Evolutionary conservation across 2,113 vertebrate species (phyloP).

Genomic region (Strix aluco): DNA sequence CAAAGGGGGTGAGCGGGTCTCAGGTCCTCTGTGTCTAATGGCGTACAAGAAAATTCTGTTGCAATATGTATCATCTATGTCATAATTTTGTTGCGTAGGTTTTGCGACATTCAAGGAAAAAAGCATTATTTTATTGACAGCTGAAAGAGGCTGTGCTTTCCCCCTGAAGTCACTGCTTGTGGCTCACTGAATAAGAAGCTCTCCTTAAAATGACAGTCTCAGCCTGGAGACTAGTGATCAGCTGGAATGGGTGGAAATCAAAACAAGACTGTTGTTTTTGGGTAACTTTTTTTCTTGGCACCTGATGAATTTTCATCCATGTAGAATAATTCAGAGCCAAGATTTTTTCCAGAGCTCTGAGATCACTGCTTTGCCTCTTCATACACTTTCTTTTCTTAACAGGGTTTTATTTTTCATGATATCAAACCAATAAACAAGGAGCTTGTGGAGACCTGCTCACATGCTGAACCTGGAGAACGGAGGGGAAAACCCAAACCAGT

Average conservation of each 20-base stretch:
- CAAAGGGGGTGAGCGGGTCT: background rate
- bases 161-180: background rate
- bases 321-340: background rate
- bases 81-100: background rate
- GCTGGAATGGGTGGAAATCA: constrained; percentile 5
- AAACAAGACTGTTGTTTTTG: background rate
- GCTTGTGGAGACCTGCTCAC: constrained; percentile 61
- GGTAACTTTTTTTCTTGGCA: background rate
- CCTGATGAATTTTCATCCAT: background rate
- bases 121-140: background rate
- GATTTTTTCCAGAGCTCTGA: background rate
- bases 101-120: background rate
- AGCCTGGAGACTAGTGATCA: background rate
- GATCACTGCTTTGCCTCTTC: background rate
- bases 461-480: background rate
- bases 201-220: background rate
- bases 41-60: constrained; percentile 4
- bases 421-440: background rate
- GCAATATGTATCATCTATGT: background rate
- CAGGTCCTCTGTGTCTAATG: background rate
- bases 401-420: background rate
- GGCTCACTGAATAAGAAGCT: background rate
- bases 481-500: constrained; percentile 61
- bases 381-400: background rate
- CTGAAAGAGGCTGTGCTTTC: background rate